Base-by-base conservation (phyloP, 2,113 vertebrate genomes). In the Crypturellus undulatus region DNA sequence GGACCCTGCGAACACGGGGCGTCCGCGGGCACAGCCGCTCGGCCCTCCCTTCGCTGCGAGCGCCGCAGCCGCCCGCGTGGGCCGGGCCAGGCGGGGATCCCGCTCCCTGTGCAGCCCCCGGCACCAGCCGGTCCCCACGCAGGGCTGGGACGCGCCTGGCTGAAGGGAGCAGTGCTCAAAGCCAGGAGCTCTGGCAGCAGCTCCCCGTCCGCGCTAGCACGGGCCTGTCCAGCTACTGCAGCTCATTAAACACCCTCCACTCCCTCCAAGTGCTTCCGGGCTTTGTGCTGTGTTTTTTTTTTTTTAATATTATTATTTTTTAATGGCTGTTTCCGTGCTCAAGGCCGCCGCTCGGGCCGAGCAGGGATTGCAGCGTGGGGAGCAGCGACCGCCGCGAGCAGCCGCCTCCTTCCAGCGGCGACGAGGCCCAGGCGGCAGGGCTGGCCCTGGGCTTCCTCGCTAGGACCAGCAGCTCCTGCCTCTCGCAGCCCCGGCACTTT, bases 161-260 rank as follows among this genome's bases (percentile, higher is more conserved):
- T 20, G 7, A 47, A 47, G 45, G 45, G 45, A 47, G 45, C 19
- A 18, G 45, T 5, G 25, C 10, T 45, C 1, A 0, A 17, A 9
- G 65, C 24, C 47, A 12, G n/a, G 4, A 49, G 28, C 0, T 3
- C 3, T 7, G 1, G 32, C 13, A 7, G 32, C 6, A 1, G 30
- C 14, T 3, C 34, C 30, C 43, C 12, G 18, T 10, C 2, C 26
- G 24, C 19, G 30, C 30, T 25, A 5, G 32, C 9, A 0, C 3
- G 4, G 36, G 2, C 45, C 45, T 5, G 6, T 32, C 4, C 11
- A 18, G n/a, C 17, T n/a, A 49, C 28, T 14, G 40, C 59, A 30
- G 68, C 49, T 58, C 51, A 5, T 47, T 42, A 58, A 40, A 15
- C 2, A 19, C 5, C 18, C 1, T 0, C 2, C 13, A 22, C 24